Evolutionary conservation across 2,113 vertebrate genomes (phyloP).

Genomic region (Apteryx owenii): DNA sequence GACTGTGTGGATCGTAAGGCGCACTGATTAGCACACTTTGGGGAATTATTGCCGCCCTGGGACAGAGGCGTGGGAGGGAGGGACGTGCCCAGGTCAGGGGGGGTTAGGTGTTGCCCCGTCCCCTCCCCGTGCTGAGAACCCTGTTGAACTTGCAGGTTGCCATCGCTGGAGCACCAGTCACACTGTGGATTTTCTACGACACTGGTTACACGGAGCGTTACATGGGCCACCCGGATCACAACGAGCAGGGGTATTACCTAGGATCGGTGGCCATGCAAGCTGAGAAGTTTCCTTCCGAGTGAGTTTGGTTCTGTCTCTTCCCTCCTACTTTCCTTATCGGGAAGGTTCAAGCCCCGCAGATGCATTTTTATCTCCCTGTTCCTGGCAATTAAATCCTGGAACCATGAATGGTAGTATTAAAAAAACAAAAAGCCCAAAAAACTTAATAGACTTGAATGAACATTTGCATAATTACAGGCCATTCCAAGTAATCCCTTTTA

Average conservation of each 20-base stretch:
- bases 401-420: neutral
- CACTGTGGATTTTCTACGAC: constrained; percentile 86
- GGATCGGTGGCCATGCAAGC: constrained; percentile 87
- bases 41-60: neutral
- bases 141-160: constrained; percentile 77
- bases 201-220: constrained; percentile 86
- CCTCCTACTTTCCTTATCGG: neutral
- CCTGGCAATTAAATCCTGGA: neutral
- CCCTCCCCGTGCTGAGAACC: neutral
- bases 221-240: constrained; percentile 85
- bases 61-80: neutral
- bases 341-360: neutral
- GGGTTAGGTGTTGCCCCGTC: neutral
- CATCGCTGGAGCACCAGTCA: constrained; percentile 83
- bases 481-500: neutral
- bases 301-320: constrained; percentile 50
- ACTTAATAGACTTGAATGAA: neutral
- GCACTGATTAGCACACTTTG: neutral
- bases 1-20: neutral
- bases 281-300: constrained; percentile 87
- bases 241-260: constrained; percentile 84
- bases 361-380: neutral
- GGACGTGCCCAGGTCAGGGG: rapidly evolving
- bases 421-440: neutral
- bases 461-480: constrained; percentile 19